phyloP scores from a whole-genome alignment of 1,140 invertebrate genomes.

The Bacillus rossius region DNA sequence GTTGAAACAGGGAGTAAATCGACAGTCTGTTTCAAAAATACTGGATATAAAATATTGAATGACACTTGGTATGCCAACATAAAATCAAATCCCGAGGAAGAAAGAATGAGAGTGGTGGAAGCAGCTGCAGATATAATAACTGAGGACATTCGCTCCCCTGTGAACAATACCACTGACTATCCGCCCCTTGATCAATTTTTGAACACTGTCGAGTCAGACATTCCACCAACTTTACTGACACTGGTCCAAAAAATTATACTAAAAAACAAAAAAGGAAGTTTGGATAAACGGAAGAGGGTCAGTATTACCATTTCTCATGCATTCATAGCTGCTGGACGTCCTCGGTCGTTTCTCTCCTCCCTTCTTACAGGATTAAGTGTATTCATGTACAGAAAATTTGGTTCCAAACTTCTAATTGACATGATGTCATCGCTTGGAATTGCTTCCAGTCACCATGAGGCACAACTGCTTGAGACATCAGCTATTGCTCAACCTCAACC shows the following conservation, averaged over 20 bases:
- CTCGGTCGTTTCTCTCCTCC: slow-evolving; percentile 33
- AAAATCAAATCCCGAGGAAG: no score
- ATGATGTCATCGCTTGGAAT: slow-evolving; percentile 20
- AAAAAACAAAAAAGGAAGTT: background rate
- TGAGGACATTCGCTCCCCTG: no score
- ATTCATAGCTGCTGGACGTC: slow-evolving; percentile 35
- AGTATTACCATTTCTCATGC: slow-evolving; percentile 27
- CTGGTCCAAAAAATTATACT: background rate
- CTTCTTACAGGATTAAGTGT: slow-evolving; percentile 20
- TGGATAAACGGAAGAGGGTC: background rate
- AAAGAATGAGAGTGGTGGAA: no score
- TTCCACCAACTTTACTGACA: background rate
- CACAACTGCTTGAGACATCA: slow-evolving; percentile 13
- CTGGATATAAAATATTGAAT: no score
- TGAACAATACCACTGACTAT: no score
- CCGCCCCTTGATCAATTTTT: no score
- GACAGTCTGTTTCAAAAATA: no score
- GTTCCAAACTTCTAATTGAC: slow-evolving; percentile 18
- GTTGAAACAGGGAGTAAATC: no score
- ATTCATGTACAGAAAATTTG: slow-evolving; percentile 26
- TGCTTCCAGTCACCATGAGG: slow-evolving; percentile 12
- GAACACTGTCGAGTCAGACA: background rate
- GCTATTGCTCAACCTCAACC: slow-evolving; percentile 12
- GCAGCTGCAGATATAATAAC: no score
- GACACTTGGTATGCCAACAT: no score